Percentiles rank a stretch among this genome's conserved stretches.
Conservation (phyloP, 2,113 vertebrate genomes). For the Rhea americana region DNA sequence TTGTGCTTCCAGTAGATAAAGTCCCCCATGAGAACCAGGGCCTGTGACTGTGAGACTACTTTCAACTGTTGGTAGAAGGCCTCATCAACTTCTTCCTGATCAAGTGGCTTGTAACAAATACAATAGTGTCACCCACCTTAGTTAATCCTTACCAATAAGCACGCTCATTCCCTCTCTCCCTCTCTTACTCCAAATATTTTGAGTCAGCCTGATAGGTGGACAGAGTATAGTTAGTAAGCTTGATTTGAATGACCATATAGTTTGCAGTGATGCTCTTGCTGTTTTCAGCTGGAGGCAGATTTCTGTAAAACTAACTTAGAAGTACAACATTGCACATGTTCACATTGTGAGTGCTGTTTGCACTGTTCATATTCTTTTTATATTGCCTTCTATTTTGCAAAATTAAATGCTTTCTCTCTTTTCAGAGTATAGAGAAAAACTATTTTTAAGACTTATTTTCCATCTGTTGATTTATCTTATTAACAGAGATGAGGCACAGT, state of each 20-base stretch:
- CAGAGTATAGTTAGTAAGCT: slow-evolving; percentile 30
- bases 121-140: too few species aligned
- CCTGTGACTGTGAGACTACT: background rate
- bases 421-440: background rate
- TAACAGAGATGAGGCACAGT: slow-evolving; percentile 39
- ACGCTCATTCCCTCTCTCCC: too few species aligned
- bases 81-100: too few species aligned
- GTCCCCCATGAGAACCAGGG: background rate
- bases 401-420: slow-evolving; percentile 37
- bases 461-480: slow-evolving; percentile 54
- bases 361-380: slow-evolving; percentile 57
- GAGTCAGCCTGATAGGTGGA: background rate
- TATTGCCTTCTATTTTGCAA: slow-evolving; percentile 28
- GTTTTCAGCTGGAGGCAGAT: slow-evolving; percentile 37
- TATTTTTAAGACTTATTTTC: slow-evolving; percentile 59
- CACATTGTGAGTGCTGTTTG: slow-evolving; percentile 32
- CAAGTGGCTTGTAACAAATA: too few species aligned
- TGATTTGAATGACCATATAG: slow-evolving; percentile 33
- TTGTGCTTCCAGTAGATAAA: background rate
- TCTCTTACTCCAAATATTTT: background rate
- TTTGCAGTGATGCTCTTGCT: slow-evolving; percentile 40
- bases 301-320: slow-evolving; percentile 31
- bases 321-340: slow-evolving; percentile 24
- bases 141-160: too few species aligned
- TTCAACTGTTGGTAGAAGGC: background rate